Conservation (phyloP, 2,888 invertebrate genomes). For the Limenitis camilla region DNA sequence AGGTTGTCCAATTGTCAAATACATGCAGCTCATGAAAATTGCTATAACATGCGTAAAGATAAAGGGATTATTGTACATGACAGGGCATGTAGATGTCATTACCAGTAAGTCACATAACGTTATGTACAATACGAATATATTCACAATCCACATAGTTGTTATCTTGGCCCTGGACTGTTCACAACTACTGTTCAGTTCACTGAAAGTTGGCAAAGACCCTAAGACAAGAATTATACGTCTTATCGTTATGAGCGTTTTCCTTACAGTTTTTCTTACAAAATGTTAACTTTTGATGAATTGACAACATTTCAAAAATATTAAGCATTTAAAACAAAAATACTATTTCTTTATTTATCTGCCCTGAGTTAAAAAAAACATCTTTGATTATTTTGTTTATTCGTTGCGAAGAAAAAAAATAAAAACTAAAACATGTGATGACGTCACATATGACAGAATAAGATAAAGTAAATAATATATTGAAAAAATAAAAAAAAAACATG, state of each 20-base stretch:
- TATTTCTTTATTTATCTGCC: too few species aligned
- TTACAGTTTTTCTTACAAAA: too few species aligned
- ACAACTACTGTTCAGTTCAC: conserved; percentile 24
- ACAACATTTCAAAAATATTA: too few species aligned
- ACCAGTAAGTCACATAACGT: conserved; percentile 4
- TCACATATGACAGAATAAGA: too few species aligned
- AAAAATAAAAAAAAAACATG: too few species aligned
- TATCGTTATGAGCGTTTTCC: background rate
- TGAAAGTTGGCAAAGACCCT: conserved; percentile 22
- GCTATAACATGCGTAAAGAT: conserved; percentile 3
- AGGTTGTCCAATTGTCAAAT: background rate
- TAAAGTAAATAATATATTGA: too few species aligned
- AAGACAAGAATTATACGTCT: conserved; percentile 6
- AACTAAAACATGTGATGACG: too few species aligned
- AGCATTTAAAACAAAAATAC: too few species aligned
- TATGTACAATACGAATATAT: background rate
- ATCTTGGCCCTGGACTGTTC: conserved; percentile 19
- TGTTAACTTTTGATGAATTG: too few species aligned
- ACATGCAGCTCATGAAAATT: conserved; percentile 1
- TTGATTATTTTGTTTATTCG: too few species aligned
- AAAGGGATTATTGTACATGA: conserved; percentile 15
- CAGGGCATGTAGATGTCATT: conserved; percentile 14
- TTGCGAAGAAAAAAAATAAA: too few species aligned
- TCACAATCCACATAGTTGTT: conserved; percentile 8
- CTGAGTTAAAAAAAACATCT: too few species aligned